Evolutionary conservation across 2,888 invertebrate species (phyloP).

Genomic region (Listrodromus nycthemerus): DNA sequence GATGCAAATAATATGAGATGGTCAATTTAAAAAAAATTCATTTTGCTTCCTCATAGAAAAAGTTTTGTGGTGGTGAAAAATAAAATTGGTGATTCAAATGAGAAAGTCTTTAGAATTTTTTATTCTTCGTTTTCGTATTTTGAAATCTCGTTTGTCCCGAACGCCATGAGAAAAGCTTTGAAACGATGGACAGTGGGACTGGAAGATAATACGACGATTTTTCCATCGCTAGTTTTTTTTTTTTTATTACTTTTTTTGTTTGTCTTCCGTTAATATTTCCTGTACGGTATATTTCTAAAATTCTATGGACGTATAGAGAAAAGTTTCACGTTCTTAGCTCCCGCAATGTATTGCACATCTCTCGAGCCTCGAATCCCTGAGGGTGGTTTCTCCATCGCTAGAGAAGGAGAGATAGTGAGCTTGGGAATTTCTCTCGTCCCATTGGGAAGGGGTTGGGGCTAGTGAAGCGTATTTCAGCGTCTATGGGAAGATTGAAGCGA

Average conservation of each 20-base stretch:
- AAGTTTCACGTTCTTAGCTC: not conserved
- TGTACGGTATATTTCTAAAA: not conserved
- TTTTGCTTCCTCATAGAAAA: no score
- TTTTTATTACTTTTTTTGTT: not conserved
- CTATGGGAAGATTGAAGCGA: slow-evolving; percentile 36
- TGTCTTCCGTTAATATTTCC: not conserved
- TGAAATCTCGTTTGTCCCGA: no score
- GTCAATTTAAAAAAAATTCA: no score
- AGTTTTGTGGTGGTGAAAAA: no score
- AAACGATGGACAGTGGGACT: not conserved
- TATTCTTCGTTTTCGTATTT: no score
- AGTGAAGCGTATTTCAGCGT: slow-evolving; percentile 8
- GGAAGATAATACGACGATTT: not conserved
- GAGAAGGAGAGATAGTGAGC: not conserved
- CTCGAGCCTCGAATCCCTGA: slow-evolving; percentile 13
- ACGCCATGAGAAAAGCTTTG: not conserved
- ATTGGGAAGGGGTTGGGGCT: not conserved
- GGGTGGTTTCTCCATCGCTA: not conserved
- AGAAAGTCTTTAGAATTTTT: no score
- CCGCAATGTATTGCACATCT: slow-evolving; percentile 12
- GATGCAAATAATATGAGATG: not conserved
- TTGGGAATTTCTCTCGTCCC: not conserved
- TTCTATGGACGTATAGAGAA: not conserved
- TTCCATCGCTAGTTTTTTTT: not conserved
- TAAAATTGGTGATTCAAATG: no score